Percentiles rank a stretch among this genome's conserved stretches.
Evolutionary conservation across 2,797 vertebrate species (phyloP).

Genomic region (Acropternis orthonyx): DNA sequence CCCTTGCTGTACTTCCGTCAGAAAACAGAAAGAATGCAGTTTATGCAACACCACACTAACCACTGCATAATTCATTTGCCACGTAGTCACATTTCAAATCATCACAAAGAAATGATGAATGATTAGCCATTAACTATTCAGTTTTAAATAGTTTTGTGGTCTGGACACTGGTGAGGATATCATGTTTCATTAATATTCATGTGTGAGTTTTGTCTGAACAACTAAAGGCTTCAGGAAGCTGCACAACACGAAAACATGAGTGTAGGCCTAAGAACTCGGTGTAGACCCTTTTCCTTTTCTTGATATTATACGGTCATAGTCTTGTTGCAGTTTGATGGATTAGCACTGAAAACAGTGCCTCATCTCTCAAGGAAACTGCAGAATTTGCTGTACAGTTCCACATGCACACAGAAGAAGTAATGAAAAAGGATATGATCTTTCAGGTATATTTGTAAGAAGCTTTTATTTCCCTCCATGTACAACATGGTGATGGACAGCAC

Average conservation of each 20-base stretch:
- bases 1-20: background rate
- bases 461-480: background rate
- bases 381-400: background rate
- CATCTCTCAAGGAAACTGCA: background rate
- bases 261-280: background rate
- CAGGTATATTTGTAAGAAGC: background rate
- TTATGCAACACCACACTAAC: background rate
- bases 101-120: background rate
- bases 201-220: background rate
- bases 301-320: accelerated
- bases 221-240: background rate
- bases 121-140: background rate
- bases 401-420: accelerated
- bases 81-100: background rate
- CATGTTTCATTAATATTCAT: background rate
- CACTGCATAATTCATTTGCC: background rate
- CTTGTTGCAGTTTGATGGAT: background rate
- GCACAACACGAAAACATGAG: background rate
- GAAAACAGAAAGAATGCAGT: background rate
- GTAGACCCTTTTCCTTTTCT: background rate
- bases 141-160: background rate
- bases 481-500: background rate
- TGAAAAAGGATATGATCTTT: background rate
- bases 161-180: background rate
- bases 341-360: background rate